Evolutionary conservation across 2,113 vertebrate genomes (phyloP).

Genomic region (Leiothrix lutea): DNA sequence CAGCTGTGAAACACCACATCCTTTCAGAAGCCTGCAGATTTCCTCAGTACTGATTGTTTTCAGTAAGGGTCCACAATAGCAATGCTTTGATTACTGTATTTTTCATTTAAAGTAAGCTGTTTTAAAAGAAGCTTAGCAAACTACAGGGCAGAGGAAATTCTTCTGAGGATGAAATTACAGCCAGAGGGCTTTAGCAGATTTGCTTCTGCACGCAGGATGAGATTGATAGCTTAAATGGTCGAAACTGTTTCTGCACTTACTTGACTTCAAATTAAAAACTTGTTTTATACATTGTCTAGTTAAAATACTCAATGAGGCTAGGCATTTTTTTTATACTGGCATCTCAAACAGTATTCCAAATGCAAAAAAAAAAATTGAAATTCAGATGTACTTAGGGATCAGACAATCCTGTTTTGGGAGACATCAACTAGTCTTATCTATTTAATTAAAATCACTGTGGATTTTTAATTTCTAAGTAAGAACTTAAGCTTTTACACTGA

Average conservation of each 20-base stretch:
- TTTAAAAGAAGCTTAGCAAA: not conserved
- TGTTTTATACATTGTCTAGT: not conserved
- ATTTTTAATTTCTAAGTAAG: not conserved
- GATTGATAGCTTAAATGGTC: not conserved
- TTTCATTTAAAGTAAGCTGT: not conserved
- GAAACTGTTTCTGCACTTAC: not conserved
- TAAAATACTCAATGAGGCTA: not conserved
- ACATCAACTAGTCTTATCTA: not conserved
- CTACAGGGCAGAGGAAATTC: not conserved
- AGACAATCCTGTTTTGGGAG: not conserved
- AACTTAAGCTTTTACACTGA: not conserved
- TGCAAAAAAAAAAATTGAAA: not conserved
- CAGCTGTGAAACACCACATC: not conserved
- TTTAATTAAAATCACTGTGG: not conserved
- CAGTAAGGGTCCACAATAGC: not conserved
- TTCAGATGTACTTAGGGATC: not conserved
- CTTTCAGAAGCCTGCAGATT: not conserved
- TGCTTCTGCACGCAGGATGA: not conserved
- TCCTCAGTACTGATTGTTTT: not conserved
- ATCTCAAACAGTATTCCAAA: not conserved
- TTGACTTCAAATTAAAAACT: not conserved
- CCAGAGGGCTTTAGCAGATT: not conserved
- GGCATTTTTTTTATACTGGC: fast-evolving
- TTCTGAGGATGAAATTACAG: not conserved
- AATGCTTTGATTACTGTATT: not conserved